A percentile compares a stretch with the other conserved stretches of the same genome.
These are phyloP conservation scores for Folsomia manolachei DNA, from an alignment of 2,888 invertebrate genomes.

Conservation along the genomic window DNA sequence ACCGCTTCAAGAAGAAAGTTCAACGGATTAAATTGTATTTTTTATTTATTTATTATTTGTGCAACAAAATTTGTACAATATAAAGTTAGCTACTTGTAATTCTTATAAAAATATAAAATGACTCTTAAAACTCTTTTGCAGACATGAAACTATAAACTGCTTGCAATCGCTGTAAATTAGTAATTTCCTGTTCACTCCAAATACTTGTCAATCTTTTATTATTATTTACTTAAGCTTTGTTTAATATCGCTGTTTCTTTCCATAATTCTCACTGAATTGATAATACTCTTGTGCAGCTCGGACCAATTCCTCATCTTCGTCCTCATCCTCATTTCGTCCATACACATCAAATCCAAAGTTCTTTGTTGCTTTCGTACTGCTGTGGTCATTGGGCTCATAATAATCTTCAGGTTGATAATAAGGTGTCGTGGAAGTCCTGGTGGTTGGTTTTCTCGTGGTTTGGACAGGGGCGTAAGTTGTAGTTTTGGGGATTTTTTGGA, in stretches of 20 bases:
- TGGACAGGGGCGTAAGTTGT: neutral
- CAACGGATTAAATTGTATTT: too few species aligned
- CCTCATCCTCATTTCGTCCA: slow-evolving; percentile 15
- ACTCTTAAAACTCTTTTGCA: neutral
- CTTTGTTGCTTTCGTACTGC: neutral
- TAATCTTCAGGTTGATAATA: neutral
- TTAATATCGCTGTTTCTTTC: neutral
- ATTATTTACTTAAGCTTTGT: neutral
- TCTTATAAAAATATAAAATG: neutral
- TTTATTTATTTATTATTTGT: neutral
- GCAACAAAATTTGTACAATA: neutral
- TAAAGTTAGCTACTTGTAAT: neutral
- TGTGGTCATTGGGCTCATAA: neutral
- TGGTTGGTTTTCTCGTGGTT: neutral
- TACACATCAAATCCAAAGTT: slow-evolving; percentile 17
- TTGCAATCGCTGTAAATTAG: neutral
- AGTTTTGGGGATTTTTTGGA: neutral
- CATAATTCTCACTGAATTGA: slow-evolving; percentile 14
- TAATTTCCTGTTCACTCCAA: neutral
- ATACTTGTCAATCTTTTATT: neutral
- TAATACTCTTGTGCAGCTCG: slow-evolving; percentile 10
- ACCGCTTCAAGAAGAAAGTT: too few species aligned
- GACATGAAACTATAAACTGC: neutral
- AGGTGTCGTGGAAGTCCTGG: neutral
- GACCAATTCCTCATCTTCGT: slow-evolving; percentile 18